Evolutionary conservation across 2,113 vertebrate species (phyloP).

Genomic region (Thymallus thymallus): DNA sequence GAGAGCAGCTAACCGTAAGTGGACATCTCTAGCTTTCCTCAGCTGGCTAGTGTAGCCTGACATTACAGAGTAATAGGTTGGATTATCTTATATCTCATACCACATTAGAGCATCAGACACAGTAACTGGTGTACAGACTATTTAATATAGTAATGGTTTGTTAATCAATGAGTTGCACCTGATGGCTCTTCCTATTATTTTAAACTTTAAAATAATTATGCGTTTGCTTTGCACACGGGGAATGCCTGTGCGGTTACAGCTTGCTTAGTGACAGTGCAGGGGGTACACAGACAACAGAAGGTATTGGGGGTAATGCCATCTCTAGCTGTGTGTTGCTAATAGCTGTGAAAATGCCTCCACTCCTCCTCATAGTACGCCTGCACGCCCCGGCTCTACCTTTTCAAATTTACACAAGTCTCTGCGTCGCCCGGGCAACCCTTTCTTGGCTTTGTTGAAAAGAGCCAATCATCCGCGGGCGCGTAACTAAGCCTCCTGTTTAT

Average conservation of each 20-base stretch:
- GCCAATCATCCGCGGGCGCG: constrained; percentile 53
- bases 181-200: too few species aligned
- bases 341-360: constrained; percentile 34
- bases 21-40: too few species aligned
- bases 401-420: constrained; percentile 51
- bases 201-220: not conserved
- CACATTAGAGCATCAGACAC: too few species aligned
- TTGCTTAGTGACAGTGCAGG: not conserved
- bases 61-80: too few species aligned
- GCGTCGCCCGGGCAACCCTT: constrained; percentile 48
- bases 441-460: constrained; percentile 40
- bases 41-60: too few species aligned
- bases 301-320: constrained; percentile 9
- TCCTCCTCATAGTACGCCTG: constrained; percentile 15
- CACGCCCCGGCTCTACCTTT: constrained; percentile 27
- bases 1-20: too few species aligned
- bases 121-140: too few species aligned
- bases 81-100: too few species aligned
- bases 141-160: too few species aligned
- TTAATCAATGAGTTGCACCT: too few species aligned
- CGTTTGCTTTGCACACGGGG: not conserved
- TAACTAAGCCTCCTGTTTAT: constrained; percentile 61
- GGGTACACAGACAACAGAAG: not conserved
- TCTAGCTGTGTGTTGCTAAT: constrained; percentile 23
- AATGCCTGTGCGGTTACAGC: too few species aligned